These are phyloP conservation scores for Phytoseiulus persimilis DNA, from an alignment of 2,888 invertebrate species.

Conservation along the genomic window DNA sequence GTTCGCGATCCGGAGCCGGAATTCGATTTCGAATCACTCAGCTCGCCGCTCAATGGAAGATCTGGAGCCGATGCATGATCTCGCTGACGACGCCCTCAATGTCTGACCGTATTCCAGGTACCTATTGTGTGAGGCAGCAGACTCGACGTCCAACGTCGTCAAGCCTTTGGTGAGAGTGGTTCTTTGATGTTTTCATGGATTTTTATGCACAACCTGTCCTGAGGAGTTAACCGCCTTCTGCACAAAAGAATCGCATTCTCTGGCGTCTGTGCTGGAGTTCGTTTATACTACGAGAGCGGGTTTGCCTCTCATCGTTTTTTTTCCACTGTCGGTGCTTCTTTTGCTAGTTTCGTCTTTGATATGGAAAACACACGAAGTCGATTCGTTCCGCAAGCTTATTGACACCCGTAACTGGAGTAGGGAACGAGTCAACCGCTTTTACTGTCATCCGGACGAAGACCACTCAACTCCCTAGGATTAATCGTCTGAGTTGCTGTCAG, in stretches of 20 bases:
- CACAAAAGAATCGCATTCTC: not conserved
- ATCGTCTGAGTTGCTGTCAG: no score
- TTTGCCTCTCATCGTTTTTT: not conserved
- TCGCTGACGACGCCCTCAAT: no score
- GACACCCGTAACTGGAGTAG: no score
- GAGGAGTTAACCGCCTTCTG: not conserved
- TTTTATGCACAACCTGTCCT: not conserved
- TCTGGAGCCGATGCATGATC: no score
- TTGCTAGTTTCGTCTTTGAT: not conserved
- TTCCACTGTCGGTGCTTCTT: not conserved
- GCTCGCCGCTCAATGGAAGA: no score
- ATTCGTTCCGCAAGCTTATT: not conserved
- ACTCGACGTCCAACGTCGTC: not conserved
- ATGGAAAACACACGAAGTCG: not conserved
- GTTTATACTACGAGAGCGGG: not conserved
- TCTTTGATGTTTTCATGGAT: conserved; percentile 5
- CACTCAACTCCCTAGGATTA: no score
- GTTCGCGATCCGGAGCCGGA: no score
- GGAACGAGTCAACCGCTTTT: no score
- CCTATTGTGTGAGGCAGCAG: not conserved
- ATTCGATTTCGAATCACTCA: no score
- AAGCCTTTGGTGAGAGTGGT: not conserved
- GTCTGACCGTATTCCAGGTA: not conserved
- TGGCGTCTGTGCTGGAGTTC: not conserved
- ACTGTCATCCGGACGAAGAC: no score